These are phyloP conservation scores for Eclectus roratus DNA, from an alignment of 2,113 vertebrate genomes.

Conservation along the genomic window DNA sequence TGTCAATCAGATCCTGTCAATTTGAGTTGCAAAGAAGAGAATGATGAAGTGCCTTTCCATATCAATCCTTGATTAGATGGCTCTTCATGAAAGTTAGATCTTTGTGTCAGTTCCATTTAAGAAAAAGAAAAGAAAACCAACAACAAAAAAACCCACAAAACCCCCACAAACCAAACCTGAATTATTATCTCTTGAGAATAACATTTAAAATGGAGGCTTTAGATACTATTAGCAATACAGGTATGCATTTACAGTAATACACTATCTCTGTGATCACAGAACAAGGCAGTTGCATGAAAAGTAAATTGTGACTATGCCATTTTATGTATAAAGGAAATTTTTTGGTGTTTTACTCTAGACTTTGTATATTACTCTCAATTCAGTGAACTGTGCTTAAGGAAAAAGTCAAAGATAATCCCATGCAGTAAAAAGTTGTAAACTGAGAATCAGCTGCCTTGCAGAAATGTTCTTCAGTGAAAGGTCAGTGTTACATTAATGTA, in stretches of 20 bases:
- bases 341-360: background rate
- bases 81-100: background rate
- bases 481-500: background rate
- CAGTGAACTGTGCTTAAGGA: background rate
- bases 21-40: background rate
- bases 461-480: slow-evolving; percentile 8
- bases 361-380: background rate
- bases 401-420: background rate
- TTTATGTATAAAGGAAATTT: background rate
- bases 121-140: background rate
- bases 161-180: background rate
- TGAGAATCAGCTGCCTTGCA: background rate
- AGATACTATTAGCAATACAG: background rate
- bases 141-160: background rate
- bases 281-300: background rate
- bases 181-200: background rate
- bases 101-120: background rate
- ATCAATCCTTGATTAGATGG: background rate
- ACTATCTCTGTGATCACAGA: background rate
- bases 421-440: background rate
- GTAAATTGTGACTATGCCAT: background rate
- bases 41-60: background rate
- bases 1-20: slow-evolving; percentile 35
- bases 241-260: background rate
- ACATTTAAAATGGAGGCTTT: background rate